Conservation (phyloP, 2,113 vertebrate genomes). For the Symphodus melops region DNA sequence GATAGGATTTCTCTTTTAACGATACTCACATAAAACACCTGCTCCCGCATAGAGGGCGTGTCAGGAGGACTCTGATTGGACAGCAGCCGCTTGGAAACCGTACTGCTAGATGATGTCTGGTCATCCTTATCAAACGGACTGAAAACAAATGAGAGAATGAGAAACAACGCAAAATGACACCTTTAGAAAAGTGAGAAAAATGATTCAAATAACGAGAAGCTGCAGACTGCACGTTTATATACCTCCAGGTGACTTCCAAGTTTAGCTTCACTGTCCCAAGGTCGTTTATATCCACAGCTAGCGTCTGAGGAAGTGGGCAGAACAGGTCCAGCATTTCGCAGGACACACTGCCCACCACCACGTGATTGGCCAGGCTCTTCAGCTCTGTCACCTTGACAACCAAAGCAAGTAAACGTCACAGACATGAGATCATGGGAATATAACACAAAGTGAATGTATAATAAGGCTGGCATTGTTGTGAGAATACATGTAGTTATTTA, state of each 20-base stretch:
- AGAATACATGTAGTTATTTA: too few species aligned
- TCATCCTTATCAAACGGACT: conserved; percentile 99
- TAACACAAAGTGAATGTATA: neutral
- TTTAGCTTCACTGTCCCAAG: conserved; percentile 97
- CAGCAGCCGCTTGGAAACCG: conserved; percentile 93
- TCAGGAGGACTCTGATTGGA: conserved; percentile 99
- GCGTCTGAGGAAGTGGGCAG: conserved; percentile 93
- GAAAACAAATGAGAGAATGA: conserved; percentile 5
- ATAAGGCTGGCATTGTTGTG: neutral
- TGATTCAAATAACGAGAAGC: neutral
- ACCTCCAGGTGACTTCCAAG: conserved; percentile 98
- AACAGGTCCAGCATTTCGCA: conserved; percentile 98
- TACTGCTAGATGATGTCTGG: conserved; percentile 90
- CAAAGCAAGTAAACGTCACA: conserved; percentile 30
- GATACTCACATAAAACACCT: conserved; percentile 97
- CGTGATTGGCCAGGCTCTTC: conserved; percentile 97
- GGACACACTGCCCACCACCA: conserved; percentile 96
- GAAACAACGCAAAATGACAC: neutral
- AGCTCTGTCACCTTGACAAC: conserved; percentile 92
- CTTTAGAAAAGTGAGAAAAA: neutral
- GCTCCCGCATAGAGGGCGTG: conserved; percentile 96
- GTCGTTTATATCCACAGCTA: conserved; percentile 98
- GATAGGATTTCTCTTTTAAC: conserved; percentile 10
- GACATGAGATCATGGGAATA: neutral
- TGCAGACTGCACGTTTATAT: conserved; percentile 53